These are phyloP conservation scores for Popillia japonica DNA, from an alignment of 1,140 invertebrate species.

Conservation along the genomic window DNA sequence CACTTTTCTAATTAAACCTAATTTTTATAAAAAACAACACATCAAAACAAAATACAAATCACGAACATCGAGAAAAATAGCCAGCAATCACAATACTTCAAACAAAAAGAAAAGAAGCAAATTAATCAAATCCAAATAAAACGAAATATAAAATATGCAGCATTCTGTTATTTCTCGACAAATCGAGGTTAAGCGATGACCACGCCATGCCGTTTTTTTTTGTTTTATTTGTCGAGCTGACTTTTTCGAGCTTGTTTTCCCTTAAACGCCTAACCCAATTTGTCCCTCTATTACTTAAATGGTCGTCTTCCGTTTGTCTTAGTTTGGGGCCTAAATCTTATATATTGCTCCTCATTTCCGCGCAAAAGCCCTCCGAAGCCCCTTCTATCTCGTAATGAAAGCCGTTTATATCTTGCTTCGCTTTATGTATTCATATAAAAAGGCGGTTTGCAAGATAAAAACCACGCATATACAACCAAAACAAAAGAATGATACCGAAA, in stretches of 20 bases:
- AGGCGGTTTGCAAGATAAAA: slow-evolving; percentile 8
- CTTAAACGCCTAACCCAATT: slow-evolving; percentile 33
- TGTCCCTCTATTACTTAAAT: slow-evolving; percentile 34
- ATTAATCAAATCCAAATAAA: slow-evolving; percentile 20
- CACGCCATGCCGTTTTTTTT: not conserved
- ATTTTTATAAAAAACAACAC: too few species aligned
- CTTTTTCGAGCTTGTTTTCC: slow-evolving; percentile 29
- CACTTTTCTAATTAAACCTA: too few species aligned
- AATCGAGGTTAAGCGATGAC: not conserved
- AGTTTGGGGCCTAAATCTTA: slow-evolving; percentile 33
- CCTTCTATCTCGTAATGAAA: slow-evolving; percentile 31
- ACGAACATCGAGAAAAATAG: not conserved
- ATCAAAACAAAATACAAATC: slow-evolving; percentile 11
- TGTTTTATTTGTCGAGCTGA: slow-evolving; percentile 2
- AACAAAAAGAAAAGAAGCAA: not conserved
- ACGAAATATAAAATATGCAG: not conserved
- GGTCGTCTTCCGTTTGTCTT: slow-evolving; percentile 23
- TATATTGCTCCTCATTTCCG: slow-evolving; percentile 28
- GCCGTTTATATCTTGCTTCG: slow-evolving; percentile 26
- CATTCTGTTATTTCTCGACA: not conserved
- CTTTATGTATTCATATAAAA: slow-evolving; percentile 35
- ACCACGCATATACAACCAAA: slow-evolving; percentile 20
- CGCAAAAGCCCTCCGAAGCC: not conserved
- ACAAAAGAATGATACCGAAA: slow-evolving; percentile 16
- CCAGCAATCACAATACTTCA: not conserved